Evolutionary conservation across 2,113 vertebrate species (phyloP), one percentile per base, ranked within the genome.

Genomic region (Murina feae): DNA sequence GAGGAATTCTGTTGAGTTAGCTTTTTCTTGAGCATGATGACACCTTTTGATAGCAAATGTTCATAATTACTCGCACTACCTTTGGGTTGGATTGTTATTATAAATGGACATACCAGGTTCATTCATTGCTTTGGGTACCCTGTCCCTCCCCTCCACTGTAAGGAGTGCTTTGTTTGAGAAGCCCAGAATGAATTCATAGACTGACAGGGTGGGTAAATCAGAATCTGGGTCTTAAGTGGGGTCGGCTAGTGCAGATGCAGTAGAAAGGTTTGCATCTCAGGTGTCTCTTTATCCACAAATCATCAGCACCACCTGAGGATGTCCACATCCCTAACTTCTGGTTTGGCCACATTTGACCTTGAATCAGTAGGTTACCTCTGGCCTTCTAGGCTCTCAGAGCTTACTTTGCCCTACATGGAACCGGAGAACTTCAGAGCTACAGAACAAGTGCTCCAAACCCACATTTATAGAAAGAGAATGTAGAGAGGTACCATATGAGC

Each of bases 61-160:
- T 94, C 30, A 66, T 44, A 93, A 79, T 85, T 55, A 9, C 17
- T 7, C 4, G n/a, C 14, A 58, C 58, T 58, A 60, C 76, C 32
- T 78, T 95, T 87, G 89, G 44, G 49, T 39, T 82, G 21, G 47
- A 37, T 75, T 95, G 76, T n/a, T n/a, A 47, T 51, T 74, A 37
- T 75, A 93, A 87, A 79, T 78, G 55, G 11, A 39, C 44, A 65
- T n/a, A 14, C 20, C 17, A 44, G 13, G 10, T 81, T 76, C 53
- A 42, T 63, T 72, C 53, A 39, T 49, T 75, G 37, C 16, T 78
- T 51, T 44, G 21, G 12, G 8, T 20, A 76, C 6, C 9, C 1
- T 35, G 5, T 25, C 28, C 17, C 0, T 3, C 2, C 0, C 37
- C 32, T 8, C 6, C 23, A 14, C 74, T 74, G 6, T 83, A n/a